Base-by-base conservation (phyloP, 2,888 invertebrate genomes). In the Spatulosminthurus flaviceps region DNA sequence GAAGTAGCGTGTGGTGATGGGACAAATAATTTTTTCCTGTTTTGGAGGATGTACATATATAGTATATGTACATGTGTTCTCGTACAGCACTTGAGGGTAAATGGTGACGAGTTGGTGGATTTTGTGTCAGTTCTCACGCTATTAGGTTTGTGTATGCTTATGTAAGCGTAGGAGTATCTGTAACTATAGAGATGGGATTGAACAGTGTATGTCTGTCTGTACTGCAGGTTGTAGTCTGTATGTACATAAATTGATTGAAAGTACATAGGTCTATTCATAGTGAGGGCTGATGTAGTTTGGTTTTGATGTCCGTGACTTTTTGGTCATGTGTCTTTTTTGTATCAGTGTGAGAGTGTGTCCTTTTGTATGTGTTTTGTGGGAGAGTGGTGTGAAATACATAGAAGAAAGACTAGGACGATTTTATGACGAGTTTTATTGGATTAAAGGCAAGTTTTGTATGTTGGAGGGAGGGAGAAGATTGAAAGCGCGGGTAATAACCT, bases 361-460 rank as follows among this genome's bases (percentile, higher is more conserved):
- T 34, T 64, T 22, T 64, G 19, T 64, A 21, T 16, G 64, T 64
- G 34, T n/a, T n/a, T n/a, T n/a, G n/a, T n/a, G 34, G 34, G 60
- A 60, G 16, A 60, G 60, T 19, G 21, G n/a, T 60, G 16, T 9
- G 21, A 43, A 43, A 13, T 43, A 19, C 11, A 21, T 21, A 60
- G 60, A 16, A 60, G 60, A 16, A 43, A 21, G 60, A 34, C 34
- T 34, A 7, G 60, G 19, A 60, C 19, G 60, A 13, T 60, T 60
- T 60, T 60, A 60, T 60, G 60, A 16, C 16, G 19, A 21, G 60
- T 60, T 60, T 60, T 60, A 60, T 60, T 60, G 60, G 60, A 60
- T 60, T 60, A 60, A 60, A 60, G 60, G 60, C 60, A 60, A 60
- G 60, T 60, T n/a, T 5, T 60, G 60, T 60, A 60, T 60, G 60